Conservation (phyloP, 2,888 invertebrate species). For the Norana najaformis region DNA sequence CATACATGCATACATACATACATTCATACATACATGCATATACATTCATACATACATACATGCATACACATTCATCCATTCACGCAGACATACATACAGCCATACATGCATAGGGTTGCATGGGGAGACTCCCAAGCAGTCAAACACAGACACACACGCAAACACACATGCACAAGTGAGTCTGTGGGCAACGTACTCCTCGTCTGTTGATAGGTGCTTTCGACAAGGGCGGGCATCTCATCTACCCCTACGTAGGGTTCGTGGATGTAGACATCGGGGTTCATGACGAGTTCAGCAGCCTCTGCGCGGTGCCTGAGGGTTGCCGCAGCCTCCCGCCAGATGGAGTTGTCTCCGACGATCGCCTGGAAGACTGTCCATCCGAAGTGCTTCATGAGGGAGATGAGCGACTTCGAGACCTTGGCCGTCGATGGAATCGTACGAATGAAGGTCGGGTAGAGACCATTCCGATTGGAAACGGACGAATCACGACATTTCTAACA, state of each 20-base stretch:
- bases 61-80: too few relatives aligned
- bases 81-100: too few relatives aligned
- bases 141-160: too few relatives aligned
- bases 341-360: constrained; percentile 32
- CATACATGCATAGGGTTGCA: too few relatives aligned
- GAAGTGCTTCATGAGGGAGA: constrained; percentile 35
- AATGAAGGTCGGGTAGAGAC: constrained; percentile 38
- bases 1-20: too few relatives aligned
- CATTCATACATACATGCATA: too few relatives aligned
- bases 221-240: constrained; percentile 27
- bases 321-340: constrained; percentile 33
- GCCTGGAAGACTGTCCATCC: constrained; percentile 33
- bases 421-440: constrained; percentile 40
- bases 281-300: not conserved
- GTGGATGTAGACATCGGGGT: constrained; percentile 17
- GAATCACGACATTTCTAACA: constrained; percentile 40
- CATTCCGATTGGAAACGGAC: constrained; percentile 34
- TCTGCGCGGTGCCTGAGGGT: constrained; percentile 27
- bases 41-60: too few relatives aligned
- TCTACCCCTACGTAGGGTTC: not conserved
- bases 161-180: too few relatives aligned
- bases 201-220: constrained; percentile 27
- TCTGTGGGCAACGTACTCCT: constrained; percentile 30
- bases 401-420: constrained; percentile 38
- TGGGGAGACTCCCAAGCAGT: too few relatives aligned